Base-by-base conservation (phyloP, 2,113 vertebrate genomes). In the Probosciger aterrimus region DNA sequence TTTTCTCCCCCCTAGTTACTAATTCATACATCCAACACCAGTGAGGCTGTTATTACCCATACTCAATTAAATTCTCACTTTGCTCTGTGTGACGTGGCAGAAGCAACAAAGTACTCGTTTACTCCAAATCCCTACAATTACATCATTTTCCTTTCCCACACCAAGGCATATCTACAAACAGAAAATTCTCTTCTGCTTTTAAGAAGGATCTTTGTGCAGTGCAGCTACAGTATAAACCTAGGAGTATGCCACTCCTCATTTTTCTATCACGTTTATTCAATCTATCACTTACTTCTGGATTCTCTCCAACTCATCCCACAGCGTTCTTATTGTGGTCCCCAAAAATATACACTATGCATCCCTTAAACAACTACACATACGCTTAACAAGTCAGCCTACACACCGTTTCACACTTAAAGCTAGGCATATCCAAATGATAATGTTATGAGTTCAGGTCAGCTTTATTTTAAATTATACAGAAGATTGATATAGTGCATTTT, bases 301-400 rank as follows among this genome's bases (percentile, higher is more conserved):
- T 30, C 39, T 76, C 52, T 95, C 86, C 94, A 95, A 20, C 11
- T 92, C 91, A 62, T 89, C 81, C 86, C 81, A 95, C 86, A 82
- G 62, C 30, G 50, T 73, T 86, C 74, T 76, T 30, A 78, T 2
- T 55, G 50, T 52, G 11, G 60, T 75, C n/a, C 86, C 50, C 73
- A 68, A 71, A 95, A 92, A 60, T 84, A 91, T 11, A 23, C 47
- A 75, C 77, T 68, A 35, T 23, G 41, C 79, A 65, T 83, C 65
- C 64, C 84, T 86, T 63, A 82, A 92, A 84, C 57, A 52, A 82
- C 74, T 73, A 76, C 59, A 73, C 46, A 67, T 14, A 50, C 69
- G 37, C 70, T 96, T 95, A 59, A 82, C 84, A 87, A 95, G 83
- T 69, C 86, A 93, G 91, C 88, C 94, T 82, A 96, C 93, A 57